Conservation (phyloP, 1,140 invertebrate species). For the Papilio aristodemus region DNA sequence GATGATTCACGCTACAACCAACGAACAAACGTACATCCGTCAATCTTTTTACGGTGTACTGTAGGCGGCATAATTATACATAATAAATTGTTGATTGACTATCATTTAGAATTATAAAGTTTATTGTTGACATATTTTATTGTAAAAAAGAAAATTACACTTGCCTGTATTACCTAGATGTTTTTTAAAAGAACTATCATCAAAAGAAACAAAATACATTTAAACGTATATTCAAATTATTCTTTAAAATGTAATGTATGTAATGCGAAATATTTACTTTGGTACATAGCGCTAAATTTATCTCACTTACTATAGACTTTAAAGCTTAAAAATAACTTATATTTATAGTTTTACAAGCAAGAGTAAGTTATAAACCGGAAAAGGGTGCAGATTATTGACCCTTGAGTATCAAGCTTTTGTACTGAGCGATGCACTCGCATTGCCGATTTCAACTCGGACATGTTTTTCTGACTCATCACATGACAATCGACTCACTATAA, state of each 20-base stretch:
- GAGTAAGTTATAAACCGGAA: slow-evolving; percentile 52
- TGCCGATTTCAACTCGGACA: slow-evolving; percentile 41
- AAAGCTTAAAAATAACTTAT: no score
- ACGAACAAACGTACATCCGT: slow-evolving; percentile 4
- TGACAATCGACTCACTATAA: slow-evolving; percentile 22
- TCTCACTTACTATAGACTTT: no score
- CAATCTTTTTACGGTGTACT: slow-evolving; percentile 5
- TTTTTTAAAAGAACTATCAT: no score
- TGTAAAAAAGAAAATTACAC: background rate
- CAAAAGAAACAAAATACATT: no score
- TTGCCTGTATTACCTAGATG: no score
- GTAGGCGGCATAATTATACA: background rate
- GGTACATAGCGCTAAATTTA: no score
- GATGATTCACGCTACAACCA: slow-evolving; percentile 1
- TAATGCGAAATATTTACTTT: no score
- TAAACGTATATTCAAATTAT: no score
- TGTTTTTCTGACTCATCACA: slow-evolving; percentile 39
- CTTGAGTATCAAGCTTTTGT: slow-evolving; percentile 45
- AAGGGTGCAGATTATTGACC: slow-evolving; percentile 64
- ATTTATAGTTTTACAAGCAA: background rate
- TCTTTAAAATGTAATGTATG: no score
- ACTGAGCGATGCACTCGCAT: slow-evolving; percentile 42
- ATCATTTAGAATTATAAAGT: background rate
- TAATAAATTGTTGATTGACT: background rate
- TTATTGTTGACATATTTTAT: background rate